Conservation (phyloP, 2,888 invertebrate genomes). For the Candidula unifasciata region DNA sequence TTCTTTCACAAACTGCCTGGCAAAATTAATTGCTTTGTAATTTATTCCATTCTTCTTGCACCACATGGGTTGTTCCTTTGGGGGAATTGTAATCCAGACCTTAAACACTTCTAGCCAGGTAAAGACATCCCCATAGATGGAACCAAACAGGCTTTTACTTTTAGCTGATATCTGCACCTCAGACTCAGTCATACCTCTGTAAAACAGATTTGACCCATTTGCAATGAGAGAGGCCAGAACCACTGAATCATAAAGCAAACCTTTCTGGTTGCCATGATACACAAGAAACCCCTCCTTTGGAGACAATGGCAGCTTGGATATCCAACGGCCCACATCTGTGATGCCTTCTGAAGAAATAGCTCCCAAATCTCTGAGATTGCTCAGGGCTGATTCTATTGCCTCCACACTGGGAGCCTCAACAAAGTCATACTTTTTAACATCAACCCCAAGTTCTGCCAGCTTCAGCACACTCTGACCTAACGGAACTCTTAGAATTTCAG, state of each 20-base stretch:
- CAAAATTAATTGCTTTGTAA: slow-evolving; percentile 70
- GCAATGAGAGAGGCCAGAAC: slow-evolving; percentile 69
- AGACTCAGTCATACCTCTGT: slow-evolving; percentile 64
- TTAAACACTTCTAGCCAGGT: slow-evolving; percentile 70
- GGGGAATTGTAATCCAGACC: slow-evolving; percentile 64
- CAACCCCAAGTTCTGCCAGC: slow-evolving; percentile 73
- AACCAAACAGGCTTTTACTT: slow-evolving; percentile 68
- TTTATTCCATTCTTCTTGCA: slow-evolving; percentile 75
- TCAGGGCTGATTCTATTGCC: slow-evolving; percentile 65
- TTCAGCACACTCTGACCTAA: slow-evolving; percentile 72
- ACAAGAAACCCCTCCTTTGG: slow-evolving; percentile 66
- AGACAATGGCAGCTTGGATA: slow-evolving; percentile 73
- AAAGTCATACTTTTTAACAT: slow-evolving; percentile 73
- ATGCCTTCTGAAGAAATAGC: slow-evolving; percentile 65
- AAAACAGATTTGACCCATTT: slow-evolving; percentile 72
- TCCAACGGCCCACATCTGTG: slow-evolving; percentile 71
- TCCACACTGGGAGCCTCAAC: slow-evolving; percentile 71
- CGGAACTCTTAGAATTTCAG: slow-evolving; percentile 76
- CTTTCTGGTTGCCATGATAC: slow-evolving; percentile 7
- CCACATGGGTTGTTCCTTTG: slow-evolving; percentile 68
- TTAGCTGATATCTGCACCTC: slow-evolving; percentile 67
- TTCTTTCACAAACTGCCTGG: slow-evolving; percentile 66
- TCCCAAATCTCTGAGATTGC: slow-evolving; percentile 66
- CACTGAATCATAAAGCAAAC: slow-evolving; percentile 50
- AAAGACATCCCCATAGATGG: slow-evolving; percentile 69